These are phyloP conservation scores for Sakesphorus luctuosus DNA, from an alignment of 2,113 vertebrate species.

Conservation along the genomic window DNA sequence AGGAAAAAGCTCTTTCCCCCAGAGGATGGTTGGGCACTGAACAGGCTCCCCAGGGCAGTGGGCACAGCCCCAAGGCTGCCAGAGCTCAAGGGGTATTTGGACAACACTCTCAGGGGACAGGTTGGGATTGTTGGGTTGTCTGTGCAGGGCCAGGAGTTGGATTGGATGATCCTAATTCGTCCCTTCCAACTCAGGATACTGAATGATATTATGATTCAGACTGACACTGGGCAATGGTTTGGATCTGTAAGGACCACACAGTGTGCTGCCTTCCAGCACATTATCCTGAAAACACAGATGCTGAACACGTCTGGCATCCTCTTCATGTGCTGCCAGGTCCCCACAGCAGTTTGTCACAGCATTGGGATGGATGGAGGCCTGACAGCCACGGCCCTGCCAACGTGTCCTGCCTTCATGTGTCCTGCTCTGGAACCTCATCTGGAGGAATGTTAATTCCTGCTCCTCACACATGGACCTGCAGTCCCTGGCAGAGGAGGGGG, in stretches of 20 bases:
- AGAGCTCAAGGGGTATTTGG: background rate
- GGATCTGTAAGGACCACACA: background rate
- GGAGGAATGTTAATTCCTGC: background rate
- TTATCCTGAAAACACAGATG: background rate
- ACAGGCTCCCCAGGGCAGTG: background rate
- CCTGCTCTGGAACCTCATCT: background rate
- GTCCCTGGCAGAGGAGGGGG: background rate
- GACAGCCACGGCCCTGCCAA: background rate
- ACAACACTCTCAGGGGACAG: background rate
- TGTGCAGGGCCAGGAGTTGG: background rate
- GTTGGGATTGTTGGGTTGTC: background rate
- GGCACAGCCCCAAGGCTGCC: background rate
- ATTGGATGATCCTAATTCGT: background rate
- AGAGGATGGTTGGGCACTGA: background rate
- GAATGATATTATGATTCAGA: background rate
- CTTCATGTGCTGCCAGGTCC: background rate
- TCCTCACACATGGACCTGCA: background rate
- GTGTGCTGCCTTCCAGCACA: background rate
- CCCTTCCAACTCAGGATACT: background rate
- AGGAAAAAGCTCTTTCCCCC: background rate
- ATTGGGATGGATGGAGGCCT: background rate
- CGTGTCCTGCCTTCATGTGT: accelerated
- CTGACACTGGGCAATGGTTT: background rate
- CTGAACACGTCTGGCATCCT: background rate
- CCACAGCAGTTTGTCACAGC: background rate